These are phyloP conservation scores for Frankliniella fusca DNA, from an alignment of 2,888 invertebrate genomes.

Conservation along the genomic window DNA sequence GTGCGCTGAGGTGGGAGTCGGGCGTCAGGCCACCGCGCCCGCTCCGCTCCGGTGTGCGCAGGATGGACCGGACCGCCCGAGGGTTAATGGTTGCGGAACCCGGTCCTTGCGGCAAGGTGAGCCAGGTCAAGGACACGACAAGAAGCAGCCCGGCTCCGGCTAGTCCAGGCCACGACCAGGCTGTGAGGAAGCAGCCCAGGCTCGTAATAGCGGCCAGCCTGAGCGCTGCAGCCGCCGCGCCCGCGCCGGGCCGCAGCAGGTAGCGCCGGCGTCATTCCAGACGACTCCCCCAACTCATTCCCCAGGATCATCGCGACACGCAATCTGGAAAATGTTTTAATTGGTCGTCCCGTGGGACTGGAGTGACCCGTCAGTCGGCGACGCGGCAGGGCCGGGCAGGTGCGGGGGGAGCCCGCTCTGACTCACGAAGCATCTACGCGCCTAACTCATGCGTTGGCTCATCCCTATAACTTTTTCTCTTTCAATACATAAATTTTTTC, in stretches of 20 bases:
- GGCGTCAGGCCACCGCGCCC: not conserved
- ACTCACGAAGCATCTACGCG: not conserved
- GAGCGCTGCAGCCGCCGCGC: not conserved
- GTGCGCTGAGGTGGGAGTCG: not conserved
- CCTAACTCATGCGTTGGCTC: not conserved
- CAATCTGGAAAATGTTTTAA: slow-evolving; percentile 10
- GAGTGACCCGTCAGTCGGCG: not conserved
- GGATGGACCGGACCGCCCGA: not conserved
- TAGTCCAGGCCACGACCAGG: not conserved
- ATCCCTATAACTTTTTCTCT: no score
- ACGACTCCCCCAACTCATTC: not conserved
- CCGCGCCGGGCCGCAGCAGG: not conserved
- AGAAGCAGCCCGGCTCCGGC: not conserved
- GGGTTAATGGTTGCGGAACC: not conserved
- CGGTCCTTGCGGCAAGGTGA: not conserved
- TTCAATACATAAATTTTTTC: no score
- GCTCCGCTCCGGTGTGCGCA: no score
- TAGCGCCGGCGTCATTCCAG: not conserved
- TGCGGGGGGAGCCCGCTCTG: no score
- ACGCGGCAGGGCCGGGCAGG: no score
- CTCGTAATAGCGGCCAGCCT: not conserved
- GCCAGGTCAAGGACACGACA: no score
- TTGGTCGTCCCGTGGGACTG: not conserved
- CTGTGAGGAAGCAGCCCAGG: not conserved
- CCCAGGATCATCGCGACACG: not conserved